Conservation (phyloP, 1,140 invertebrate species). For the Lepidurus apus region DNA sequence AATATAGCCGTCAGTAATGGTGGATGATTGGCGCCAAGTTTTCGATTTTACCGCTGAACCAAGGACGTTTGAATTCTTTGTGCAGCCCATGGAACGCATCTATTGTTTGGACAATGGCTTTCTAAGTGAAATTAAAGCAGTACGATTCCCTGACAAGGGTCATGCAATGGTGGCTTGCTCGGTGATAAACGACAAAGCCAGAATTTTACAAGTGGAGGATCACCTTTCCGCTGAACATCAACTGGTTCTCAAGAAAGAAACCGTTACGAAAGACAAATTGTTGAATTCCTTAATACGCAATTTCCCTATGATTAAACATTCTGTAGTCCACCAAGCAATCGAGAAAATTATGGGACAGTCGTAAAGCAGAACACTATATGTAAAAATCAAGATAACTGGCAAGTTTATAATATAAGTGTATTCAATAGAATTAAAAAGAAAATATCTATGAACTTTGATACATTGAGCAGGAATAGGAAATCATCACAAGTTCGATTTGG, state of each 20-base stretch:
- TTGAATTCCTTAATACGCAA: not conserved
- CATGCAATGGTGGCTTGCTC: not conserved
- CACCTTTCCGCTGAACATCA: not conserved
- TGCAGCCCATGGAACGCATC: not conserved
- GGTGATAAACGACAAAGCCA: not conserved
- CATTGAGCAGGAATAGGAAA: too few species aligned
- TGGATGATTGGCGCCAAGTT: not conserved
- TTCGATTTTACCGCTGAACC: not conserved
- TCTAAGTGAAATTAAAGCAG: not conserved
- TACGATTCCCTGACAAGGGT: not conserved
- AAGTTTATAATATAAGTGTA: slow-evolving; percentile 20
- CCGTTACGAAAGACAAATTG: not conserved
- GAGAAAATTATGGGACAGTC: not conserved
- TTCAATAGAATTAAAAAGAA: not conserved
- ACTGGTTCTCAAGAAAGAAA: slow-evolving; percentile 9
- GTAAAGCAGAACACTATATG: not conserved
- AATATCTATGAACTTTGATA: too few species aligned
- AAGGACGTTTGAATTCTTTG: not conserved
- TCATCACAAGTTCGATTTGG: too few species aligned
- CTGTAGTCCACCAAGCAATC: not conserved
- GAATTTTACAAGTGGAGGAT: not conserved
- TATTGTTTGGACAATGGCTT: not conserved
- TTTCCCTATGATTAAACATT: not conserved
- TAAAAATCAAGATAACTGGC: not conserved
- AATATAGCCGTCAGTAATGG: not conserved